A percentile compares a stretch with the other conserved stretches of the same genome.
Conservation (phyloP, 2,888 invertebrate species). For the Ennomos erosarius region DNA sequence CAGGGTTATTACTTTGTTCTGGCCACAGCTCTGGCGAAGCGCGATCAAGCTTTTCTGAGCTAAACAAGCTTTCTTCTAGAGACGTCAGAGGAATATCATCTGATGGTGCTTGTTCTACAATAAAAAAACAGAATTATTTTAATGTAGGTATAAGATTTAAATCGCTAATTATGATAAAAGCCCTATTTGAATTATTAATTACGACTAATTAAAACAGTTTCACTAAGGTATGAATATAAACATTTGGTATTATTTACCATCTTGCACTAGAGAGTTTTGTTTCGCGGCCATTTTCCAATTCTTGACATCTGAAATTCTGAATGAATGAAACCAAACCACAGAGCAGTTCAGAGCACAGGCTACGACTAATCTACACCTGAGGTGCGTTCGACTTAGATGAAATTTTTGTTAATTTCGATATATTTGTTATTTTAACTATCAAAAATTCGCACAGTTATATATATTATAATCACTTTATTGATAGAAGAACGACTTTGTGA, state of each 20-base stretch:
- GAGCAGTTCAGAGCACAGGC: too few species aligned
- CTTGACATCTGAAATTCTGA: conserved; percentile 7
- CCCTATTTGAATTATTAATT: background rate
- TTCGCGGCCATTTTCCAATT: conserved; percentile 87
- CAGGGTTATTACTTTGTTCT: conserved; percentile 91
- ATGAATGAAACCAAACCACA: too few species aligned
- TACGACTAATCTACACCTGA: too few species aligned
- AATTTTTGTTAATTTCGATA: too few species aligned
- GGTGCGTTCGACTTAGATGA: too few species aligned
- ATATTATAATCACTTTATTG: too few species aligned
- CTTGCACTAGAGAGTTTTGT: conserved; percentile 86
- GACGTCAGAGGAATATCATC: conserved; percentile 82
- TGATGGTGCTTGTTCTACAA: conserved; percentile 71
- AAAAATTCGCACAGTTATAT: too few species aligned
- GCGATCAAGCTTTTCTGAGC: conserved; percentile 95
- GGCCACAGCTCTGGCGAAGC: conserved; percentile 99
- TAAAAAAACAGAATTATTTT: conserved; percentile 33
- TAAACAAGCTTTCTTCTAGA: conserved; percentile 91
- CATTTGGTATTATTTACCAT: conserved; percentile 75
- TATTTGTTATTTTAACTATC: too few species aligned
- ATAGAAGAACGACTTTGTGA: too few species aligned
- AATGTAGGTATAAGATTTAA: conserved; percentile 1
- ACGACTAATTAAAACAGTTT: background rate
- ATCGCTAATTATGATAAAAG: too few species aligned
- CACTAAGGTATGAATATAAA: background rate